phyloP scores from a whole-genome alignment of 37 sponge, comb jelly and placozoan species.

The Spongia lamella region DNA sequence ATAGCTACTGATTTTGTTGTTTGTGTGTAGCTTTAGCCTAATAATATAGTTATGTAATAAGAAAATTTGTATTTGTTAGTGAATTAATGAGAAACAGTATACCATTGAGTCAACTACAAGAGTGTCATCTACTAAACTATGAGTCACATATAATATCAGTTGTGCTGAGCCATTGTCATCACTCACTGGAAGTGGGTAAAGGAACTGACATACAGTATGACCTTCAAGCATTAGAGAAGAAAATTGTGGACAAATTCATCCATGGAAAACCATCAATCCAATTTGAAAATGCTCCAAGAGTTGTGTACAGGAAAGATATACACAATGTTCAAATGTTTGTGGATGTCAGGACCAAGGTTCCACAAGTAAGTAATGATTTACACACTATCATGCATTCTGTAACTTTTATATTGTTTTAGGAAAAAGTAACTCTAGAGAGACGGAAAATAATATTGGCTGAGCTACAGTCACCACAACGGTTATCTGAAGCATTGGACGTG shows the following conservation, averaged over 20 bases:
- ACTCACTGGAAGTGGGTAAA: conserved; percentile 71
- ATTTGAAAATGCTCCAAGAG: conserved; percentile 55
- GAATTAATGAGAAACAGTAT: conserved; percentile 37
- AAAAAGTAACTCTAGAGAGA: conserved; percentile 14
- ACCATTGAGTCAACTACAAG: conserved; percentile 56
- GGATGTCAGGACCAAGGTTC: conserved; percentile 59
- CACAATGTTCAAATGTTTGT: conserved; percentile 49
- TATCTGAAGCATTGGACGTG: conserved; percentile 54
- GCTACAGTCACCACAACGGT: conserved; percentile 26
- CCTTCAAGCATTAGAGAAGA: conserved; percentile 76
- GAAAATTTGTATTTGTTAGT: not conserved
- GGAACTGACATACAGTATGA: conserved; percentile 71
- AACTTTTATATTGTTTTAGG: conserved; percentile 7
- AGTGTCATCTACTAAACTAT: conserved; percentile 69
- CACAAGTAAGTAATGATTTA: not conserved
- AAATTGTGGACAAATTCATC: conserved; percentile 77
- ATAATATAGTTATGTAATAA: not conserved
- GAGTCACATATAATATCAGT: conserved; percentile 65
- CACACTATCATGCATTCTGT: conserved; percentile 2
- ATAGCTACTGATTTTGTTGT: not conserved
- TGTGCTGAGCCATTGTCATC: conserved; percentile 75
- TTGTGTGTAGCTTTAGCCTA: not conserved
- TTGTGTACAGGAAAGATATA: conserved; percentile 53
- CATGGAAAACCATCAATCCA: conserved; percentile 65
- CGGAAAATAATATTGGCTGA: conserved; percentile 45